Evolutionary conservation across 2,113 vertebrate genomes (phyloP).

Genomic region (chimpanzee (Pan troglodytes)): NHGRI_mPanTro3-v2.1_pri NC_072408.2:25635501-25636000

Average conservation of each 20-base stretch:
- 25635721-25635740: neutral
- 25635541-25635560: neutral
- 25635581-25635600: neutral
- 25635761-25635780: neutral
- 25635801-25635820: neutral
- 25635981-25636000: neutral
- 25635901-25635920: neutral
- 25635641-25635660: neutral
- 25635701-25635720: neutral
- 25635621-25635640: neutral
- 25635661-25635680: neutral
- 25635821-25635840: neutral
- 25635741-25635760: neutral
- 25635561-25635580: neutral
- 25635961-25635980: neutral
- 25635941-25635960: accelerated
- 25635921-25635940: neutral
- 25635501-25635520: neutral
- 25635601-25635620: neutral
- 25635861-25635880: neutral
- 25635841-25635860: neutral
- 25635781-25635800: neutral
- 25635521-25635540: neutral
- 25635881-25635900: neutral
- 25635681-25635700: neutral